Evolutionary conservation across 2,113 vertebrate species (phyloP), one percentile per base, ranked within the genome.

Genomic region (Mastomys coucha): DNA sequence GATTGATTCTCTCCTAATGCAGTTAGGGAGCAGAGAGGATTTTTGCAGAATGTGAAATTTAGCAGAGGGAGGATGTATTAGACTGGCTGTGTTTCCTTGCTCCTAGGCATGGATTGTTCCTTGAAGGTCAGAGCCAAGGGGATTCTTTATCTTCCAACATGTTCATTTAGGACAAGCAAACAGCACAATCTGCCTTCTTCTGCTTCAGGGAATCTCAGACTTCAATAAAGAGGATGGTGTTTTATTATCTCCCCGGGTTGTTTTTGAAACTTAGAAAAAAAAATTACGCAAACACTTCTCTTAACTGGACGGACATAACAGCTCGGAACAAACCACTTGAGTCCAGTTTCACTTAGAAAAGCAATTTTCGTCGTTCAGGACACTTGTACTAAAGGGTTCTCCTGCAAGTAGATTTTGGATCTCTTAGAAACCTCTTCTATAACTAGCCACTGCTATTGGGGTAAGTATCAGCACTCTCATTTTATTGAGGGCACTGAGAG

Each of bases 91-190:
- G 0, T 96, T 96, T 91, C 93, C 70, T 97, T 58, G 96, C 96
- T 94, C 93, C 80, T 49, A 72, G 97, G 93, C 92, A 91, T 94
- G 95, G 92, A 91, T 97, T 96, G 81, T 69, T 95, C 89, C 94
- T 96, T 96, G 96, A 97, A 97, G 97, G 97, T 97, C 92, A 96
- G 91, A 84, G 70, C 91, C 90, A 67, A 96, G 95, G 93, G 96
- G 89, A 96, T 97, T 95, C 82, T 96, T 93, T 98, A 97, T 97
- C 93, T 95, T 97, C 77, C 49, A 97, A 95, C 91, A 93, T 97
- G 97, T 98, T 98, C 94, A 94, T 98, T 97, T 97, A 96, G 95
- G 93, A 94, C 91, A 96, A 95, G 98, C 97, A 97, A 95, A 97
- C 88, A 91, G 89, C 65, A 95, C 96, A 93, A 31, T 96, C 96